Base-by-base conservation (phyloP, 2,113 vertebrate genomes). In the Channa maculata region DNA sequence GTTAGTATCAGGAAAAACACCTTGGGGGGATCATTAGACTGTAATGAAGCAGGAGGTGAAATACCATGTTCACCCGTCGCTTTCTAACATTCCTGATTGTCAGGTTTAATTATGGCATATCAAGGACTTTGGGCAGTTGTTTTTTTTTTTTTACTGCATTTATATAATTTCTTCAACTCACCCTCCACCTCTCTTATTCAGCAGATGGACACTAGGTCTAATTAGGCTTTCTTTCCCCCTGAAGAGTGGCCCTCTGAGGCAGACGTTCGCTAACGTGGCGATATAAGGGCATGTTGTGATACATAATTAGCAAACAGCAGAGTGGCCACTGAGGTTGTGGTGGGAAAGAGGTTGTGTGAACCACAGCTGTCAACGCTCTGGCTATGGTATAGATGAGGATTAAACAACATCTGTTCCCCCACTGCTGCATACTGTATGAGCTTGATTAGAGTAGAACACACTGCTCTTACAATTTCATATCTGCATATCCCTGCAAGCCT, bases 11-110 rank as follows among this genome's bases (percentile, higher is more conserved):
- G 66, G 73, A 48, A 82, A 86, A 87, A 85, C 84, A 82, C 86
- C 87, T 89, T 65, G 37, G 48, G 79, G 86, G 80, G 83, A 81
- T 92, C 85, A 92, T 93, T 92, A 90, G 72, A 74, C 61, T 63
- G 83, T 89, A 92, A 89, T 89, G 83, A 93, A 83, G 83, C 89
- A 87, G 85, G 77, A 86, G 83, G 88, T 86, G 86, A 93, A 94
- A 91, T 79, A 85, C 81, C 85, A 69, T 67, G 58, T 88, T 89
- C 79, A 45, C 51, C 82, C 81, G 24, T 89, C 61, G 60, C 83
- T 83, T 70, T 67, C 79, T 59, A 71, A 79, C 86, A 80, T 85
- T 91, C 84, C 90, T 88, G 81, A 93, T 92, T 90, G 91, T 91
- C 91, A 89, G 81, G 57, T 82, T 90, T 90, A 91, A 92, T 93